Conservation (phyloP, 2,888 invertebrate species). For the Stenotaenia linearis region DNA sequence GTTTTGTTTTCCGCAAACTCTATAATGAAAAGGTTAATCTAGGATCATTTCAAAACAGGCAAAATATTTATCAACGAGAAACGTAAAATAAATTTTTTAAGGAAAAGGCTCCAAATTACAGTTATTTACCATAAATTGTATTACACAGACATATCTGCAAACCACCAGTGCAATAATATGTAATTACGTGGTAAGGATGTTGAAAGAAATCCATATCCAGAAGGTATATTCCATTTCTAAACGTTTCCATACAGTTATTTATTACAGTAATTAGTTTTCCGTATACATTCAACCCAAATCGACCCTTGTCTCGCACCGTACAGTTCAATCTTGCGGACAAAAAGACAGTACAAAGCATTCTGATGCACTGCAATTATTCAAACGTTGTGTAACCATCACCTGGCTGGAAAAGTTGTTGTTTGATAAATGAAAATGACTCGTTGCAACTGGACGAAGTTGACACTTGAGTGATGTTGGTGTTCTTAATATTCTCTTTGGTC, state of each 20-base stretch:
- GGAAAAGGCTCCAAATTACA: neutral
- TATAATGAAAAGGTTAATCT: no score
- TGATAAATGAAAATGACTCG: neutral
- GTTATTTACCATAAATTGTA: neutral
- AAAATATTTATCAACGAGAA: neutral
- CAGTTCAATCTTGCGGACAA: no score
- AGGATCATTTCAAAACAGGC: neutral
- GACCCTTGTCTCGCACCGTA: no score
- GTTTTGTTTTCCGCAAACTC: no score
- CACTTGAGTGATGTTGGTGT: slow-evolving; percentile 1
- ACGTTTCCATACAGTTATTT: no score
- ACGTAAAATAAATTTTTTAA: neutral
- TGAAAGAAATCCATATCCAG: no score
- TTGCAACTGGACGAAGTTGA: neutral
- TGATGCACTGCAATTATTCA: neutral
- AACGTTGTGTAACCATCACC: neutral
- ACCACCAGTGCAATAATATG: neutral
- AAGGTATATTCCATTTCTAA: no score
- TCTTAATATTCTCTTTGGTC: neutral
- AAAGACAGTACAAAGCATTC: no score
- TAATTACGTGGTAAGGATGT: neutral
- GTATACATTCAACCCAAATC: no score
- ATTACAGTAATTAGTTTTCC: no score
- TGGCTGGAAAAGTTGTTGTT: neutral
- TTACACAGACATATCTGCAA: no score